Conservation (phyloP, 2,797 vertebrate genomes). For the Sebastes aleutianus region DNA sequence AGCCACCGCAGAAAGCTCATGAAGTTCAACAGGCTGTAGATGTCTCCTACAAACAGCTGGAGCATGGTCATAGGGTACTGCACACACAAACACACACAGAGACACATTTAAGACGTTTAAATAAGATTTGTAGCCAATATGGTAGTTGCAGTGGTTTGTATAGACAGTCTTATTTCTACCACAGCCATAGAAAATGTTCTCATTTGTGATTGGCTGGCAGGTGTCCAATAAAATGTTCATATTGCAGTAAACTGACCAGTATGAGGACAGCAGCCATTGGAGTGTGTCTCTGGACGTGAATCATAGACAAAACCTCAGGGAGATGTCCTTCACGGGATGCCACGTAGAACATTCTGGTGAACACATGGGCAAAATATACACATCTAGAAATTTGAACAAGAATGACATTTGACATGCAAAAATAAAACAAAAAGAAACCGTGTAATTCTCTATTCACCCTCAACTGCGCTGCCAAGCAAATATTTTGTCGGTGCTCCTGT, state of each 20-base stretch:
- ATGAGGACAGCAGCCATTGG: constrained; percentile 93
- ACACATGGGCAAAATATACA: constrained; percentile 15
- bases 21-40: constrained; percentile 96
- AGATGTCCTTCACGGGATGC: constrained; percentile 98
- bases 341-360: constrained; percentile 91
- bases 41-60: constrained; percentile 92
- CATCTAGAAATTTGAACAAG: neutral
- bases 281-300: constrained; percentile 94
- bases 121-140: neutral
- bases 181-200: neutral
- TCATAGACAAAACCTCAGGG: constrained; percentile 96
- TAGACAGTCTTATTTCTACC: neutral
- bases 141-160: neutral
- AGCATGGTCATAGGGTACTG: constrained; percentile 93
- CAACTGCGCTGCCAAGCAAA: no score
- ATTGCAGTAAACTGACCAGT: constrained; percentile 85
- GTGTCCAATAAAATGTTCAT: neutral
- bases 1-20: constrained; percentile 98
- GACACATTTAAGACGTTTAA: neutral
- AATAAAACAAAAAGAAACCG: no score
- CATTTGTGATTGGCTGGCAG: neutral
- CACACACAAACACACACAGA: constrained; percentile 41
- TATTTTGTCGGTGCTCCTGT: fast-evolving
- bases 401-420: neutral
- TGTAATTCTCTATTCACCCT: no score